Base-by-base conservation (phyloP, 2,888 invertebrate genomes). In the Neoitamus cyanurus region DNA sequence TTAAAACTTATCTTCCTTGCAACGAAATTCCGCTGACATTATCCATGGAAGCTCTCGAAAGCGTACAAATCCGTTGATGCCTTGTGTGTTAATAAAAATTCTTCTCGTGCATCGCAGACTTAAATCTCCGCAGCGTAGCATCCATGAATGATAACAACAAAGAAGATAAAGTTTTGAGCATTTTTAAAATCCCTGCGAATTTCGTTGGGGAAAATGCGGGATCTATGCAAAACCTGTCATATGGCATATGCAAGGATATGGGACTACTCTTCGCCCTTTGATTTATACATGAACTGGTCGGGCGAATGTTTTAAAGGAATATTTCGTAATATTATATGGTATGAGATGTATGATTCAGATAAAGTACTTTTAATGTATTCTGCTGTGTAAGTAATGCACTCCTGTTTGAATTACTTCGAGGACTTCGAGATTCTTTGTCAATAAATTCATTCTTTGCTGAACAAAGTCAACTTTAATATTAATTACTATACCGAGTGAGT, bases 141-240 rank as follows among this genome's bases (percentile, higher is more conserved):
- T 70, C 31, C 70, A 70, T 30, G 70, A 70, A 70, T 70, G 70
- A 70, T 70, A 70, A 70, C 70, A 70, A 31, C 70, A 70, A 70
- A 70, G 70, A 70, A 30, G 70, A 70, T 70, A 70, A 70, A 70
- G 30, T 70, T 70, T 70, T 31, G 70, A 70, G 70, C 15, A 70
- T 70, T 70, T n/a, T 70, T 70, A 70, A 70, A 70, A 70, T 30
- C n/a, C 70, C 31, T 70, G 31, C n/a, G 30, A 31, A 31, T 70
- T n/a, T 70, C 5, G 31, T 70, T 9, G n/a, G n/a, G 6, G n/a
- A 70, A 70, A 70, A 70, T 70, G 13, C 31, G 70, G 58, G 58
- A 58, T 58, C 58, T 58, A 58, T 58, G 58, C 58, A 58, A 58
- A 58, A 58, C 58, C 58, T 58, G 58, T 58, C 6, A 48, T 58